A percentile compares a stretch with the other conserved stretches of the same genome.
Conservation (phyloP, 2,113 vertebrate genomes). For the Leucoraja erinaceus region DNA sequence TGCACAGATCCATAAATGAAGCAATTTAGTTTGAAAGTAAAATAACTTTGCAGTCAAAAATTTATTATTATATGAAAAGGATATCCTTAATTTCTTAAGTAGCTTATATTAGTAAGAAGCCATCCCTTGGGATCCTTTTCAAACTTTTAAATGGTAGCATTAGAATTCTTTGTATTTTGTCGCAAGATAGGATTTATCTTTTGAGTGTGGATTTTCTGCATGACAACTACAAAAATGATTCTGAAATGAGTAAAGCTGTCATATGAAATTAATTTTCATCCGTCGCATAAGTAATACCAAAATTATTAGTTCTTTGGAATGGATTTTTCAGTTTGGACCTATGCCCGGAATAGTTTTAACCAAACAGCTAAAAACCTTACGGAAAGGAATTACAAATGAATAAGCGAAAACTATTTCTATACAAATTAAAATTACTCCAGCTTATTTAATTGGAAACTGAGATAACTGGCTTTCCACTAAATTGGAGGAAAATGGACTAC, state of each 20-base stretch:
- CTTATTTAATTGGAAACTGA: constrained; percentile 23
- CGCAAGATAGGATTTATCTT: constrained; percentile 24
- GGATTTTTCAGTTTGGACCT: constrained; percentile 34
- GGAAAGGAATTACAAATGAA: constrained; percentile 32
- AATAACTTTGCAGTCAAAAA: constrained; percentile 28
- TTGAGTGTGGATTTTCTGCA: constrained; percentile 35
- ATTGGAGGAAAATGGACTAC: neutral
- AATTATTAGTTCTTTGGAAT: constrained; percentile 38
- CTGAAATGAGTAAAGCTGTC: constrained; percentile 38
- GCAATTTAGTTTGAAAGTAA: constrained; percentile 12
- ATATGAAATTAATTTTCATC: constrained; percentile 39
- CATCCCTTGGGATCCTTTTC: constrained; percentile 15
- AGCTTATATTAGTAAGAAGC: constrained; percentile 9
- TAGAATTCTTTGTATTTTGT: constrained; percentile 38
- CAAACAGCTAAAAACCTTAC: constrained; percentile 25
- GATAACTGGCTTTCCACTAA: constrained; percentile 31
- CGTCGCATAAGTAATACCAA: constrained; percentile 29
- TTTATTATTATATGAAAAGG: constrained; percentile 22
- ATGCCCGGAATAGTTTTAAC: constrained; percentile 33
- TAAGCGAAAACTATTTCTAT: neutral
- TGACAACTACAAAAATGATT: constrained; percentile 29
- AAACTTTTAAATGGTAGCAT: constrained; percentile 29
- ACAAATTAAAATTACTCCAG: constrained; percentile 29
- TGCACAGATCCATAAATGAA: constrained; percentile 8
- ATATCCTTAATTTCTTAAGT: constrained; percentile 28